phyloP scores from a whole-genome alignment of 1,140 invertebrate genomes.

The Rhagoletis zephyria region DNA sequence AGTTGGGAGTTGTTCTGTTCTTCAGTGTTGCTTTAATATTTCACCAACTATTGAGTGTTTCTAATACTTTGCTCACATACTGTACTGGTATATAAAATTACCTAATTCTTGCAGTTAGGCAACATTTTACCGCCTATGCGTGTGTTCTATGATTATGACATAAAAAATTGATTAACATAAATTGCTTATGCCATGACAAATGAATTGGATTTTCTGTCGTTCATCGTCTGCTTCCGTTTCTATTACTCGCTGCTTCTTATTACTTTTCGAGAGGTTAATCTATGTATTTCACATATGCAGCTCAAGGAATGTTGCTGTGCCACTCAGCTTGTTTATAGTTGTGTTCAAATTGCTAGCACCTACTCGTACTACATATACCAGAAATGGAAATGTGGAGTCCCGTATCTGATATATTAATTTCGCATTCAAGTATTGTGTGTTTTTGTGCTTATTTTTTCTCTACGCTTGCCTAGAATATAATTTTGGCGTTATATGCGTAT shows the following conservation, averaged over 20 bases:
- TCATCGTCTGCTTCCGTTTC: neutral
- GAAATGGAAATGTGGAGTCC: no score
- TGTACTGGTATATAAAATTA: neutral
- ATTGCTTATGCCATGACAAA: constrained; percentile 31
- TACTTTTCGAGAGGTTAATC: constrained; percentile 3
- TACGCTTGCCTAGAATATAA: no score
- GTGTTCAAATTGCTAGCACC: no score
- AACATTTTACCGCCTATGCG: neutral
- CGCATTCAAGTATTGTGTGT: no score
- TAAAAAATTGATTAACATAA: constrained; percentile 40
- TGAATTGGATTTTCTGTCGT: constrained; percentile 5
- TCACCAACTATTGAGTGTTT: no score
- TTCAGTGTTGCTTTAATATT: no score
- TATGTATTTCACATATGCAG: neutral
- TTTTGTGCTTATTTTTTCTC: no score
- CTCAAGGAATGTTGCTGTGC: neutral
- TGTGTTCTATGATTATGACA: constrained; percentile 23
- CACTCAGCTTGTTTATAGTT: neutral
- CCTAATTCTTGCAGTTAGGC: neutral
- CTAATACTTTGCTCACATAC: neutral
- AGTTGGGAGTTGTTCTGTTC: no score
- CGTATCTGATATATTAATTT: no score
- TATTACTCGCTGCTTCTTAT: neutral
- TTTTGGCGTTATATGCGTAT: no score
- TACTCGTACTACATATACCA: no score